These are phyloP conservation scores for Eulemur mongoz DNA, from an alignment of 2,797 vertebrate species.

Conservation along the genomic window DNA sequence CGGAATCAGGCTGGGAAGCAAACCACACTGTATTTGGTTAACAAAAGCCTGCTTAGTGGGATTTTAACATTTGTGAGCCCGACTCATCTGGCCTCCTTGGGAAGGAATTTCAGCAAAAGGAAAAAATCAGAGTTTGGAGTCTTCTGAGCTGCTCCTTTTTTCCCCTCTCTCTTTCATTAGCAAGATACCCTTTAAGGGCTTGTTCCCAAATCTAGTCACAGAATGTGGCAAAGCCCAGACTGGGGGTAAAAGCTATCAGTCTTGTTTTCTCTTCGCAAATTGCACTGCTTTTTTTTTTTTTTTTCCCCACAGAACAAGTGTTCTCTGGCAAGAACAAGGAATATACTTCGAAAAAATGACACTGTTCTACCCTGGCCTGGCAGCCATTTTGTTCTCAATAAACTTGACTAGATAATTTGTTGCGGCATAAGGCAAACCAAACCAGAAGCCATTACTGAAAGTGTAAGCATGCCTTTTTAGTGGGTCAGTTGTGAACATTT, in stretches of 20 bases:
- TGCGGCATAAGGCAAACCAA: conserved; percentile 8
- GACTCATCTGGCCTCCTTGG: no score
- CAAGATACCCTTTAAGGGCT: conserved; percentile 45
- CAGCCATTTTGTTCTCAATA: conserved; percentile 53
- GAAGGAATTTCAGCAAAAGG: no score
- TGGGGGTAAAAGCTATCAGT: background rate
- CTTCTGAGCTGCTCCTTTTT: conserved; percentile 28
- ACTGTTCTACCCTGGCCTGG: background rate
- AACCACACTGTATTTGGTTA: no score
- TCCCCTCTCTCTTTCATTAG: conserved; percentile 4
- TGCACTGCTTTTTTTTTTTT: background rate
- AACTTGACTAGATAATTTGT: conserved; percentile 40
- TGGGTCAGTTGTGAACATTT: background rate
- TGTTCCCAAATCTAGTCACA: conserved; percentile 56
- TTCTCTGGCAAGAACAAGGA: conserved; percentile 36
- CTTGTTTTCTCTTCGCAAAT: conserved; percentile 39
- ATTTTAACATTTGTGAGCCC: no score
- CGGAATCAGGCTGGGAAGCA: no score
- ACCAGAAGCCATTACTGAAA: conserved; percentile 43
- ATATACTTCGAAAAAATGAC: conserved; percentile 37
- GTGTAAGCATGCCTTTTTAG: background rate
- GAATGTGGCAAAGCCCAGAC: conserved; percentile 26
- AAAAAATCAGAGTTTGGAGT: background rate
- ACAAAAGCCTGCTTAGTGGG: no score
- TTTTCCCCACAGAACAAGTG: background rate